These are phyloP conservation scores for Drymodes brunneopygia DNA, from an alignment of 2,113 vertebrate genomes.

Conservation along the genomic window DNA sequence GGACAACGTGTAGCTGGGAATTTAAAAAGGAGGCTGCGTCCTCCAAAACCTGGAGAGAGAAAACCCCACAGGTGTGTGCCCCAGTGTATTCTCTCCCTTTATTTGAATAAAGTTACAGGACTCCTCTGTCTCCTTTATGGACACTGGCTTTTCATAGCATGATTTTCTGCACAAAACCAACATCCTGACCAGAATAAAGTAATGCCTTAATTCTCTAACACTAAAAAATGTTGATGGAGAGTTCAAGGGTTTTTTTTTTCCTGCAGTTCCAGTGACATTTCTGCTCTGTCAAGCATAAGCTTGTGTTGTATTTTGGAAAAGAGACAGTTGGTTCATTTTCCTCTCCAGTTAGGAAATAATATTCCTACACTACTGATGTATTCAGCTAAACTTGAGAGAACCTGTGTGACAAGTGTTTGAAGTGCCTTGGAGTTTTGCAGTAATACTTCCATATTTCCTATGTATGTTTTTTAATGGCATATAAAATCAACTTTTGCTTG, in stretches of 20 bases:
- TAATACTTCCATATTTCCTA: not conserved
- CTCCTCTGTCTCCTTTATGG: not conserved
- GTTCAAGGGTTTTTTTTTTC: no score
- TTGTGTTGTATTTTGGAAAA: not conserved
- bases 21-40: not conserved
- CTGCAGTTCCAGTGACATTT: not conserved
- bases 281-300: not conserved
- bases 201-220: not conserved
- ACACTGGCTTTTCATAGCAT: not conserved
- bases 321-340: not conserved
- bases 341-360: not conserved
- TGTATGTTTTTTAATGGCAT: not conserved
- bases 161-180: not conserved
- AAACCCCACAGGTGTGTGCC: fast-evolving
- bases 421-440: not conserved
- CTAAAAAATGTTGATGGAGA: not conserved
- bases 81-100: no score
- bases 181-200: not conserved
- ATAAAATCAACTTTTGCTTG: not conserved
- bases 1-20: not conserved
- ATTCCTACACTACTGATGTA: not conserved
- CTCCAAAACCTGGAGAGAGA: not conserved
- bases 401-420: not conserved
- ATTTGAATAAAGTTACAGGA: not conserved
- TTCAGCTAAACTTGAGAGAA: not conserved